Evolutionary conservation across 2,113 vertebrate genomes (phyloP).

Genomic region (Chrysochloris asiatica): DNA sequence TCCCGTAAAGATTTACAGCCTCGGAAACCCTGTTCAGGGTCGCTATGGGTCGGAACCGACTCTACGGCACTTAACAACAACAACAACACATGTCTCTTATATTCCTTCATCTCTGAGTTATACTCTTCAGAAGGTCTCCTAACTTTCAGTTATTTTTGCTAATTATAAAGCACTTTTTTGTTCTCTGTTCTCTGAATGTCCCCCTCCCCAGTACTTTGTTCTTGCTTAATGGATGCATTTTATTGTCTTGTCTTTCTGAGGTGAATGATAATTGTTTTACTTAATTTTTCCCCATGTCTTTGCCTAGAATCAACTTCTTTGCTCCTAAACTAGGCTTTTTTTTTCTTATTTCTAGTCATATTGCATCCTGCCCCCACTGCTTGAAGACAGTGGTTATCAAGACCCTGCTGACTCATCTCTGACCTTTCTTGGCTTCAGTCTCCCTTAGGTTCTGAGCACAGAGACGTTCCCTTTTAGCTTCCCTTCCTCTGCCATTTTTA

Average conservation of each 20-base stretch:
- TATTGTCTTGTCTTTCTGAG: not conserved
- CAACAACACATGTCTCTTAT: not conserved
- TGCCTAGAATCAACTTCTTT: not conserved
- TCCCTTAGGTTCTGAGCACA: not conserved
- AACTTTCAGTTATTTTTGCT: not conserved
- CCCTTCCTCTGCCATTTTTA: not conserved
- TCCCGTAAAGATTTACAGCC: no score
- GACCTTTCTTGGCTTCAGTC: not conserved
- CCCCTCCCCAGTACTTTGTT: not conserved
- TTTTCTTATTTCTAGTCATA: not conserved
- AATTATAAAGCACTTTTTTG: not conserved
- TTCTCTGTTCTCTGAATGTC: not conserved
- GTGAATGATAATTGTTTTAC: not conserved
- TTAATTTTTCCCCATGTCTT: not conserved
- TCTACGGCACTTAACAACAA: no score
- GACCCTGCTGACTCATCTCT: not conserved
- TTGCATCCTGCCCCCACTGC: not conserved
- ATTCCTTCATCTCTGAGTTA: not conserved
- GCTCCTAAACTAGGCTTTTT: not conserved
- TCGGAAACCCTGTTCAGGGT: no score
- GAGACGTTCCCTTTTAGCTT: not conserved
- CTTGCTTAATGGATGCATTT: not conserved
- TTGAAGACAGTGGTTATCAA: not conserved
- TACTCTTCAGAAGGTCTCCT: not conserved
- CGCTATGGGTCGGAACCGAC: no score